Evolutionary conservation across 2,797 vertebrate species (phyloP), one percentile per base, ranked within the genome.

Genomic region (Lacerta viridis): DNA sequence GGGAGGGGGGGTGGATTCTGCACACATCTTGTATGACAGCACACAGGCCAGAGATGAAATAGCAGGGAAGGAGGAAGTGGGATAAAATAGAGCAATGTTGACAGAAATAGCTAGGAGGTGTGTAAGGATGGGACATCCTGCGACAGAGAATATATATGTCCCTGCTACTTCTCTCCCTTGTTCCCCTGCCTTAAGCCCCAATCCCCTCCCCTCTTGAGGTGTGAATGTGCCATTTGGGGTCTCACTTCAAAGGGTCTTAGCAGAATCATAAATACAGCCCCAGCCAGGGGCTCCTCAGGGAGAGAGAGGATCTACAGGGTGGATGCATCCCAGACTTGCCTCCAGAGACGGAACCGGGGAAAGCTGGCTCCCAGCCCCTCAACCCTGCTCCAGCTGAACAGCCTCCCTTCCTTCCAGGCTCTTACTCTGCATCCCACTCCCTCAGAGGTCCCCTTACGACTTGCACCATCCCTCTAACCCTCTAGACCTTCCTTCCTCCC

Each of bases 191-290:
- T 72, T 69, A 80, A 59, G 77, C 74, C 86, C 74, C 72, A 85
- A 75, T 71, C 89, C 92, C 92, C 80, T 78, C 79, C 83, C 76
- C 82, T 84, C 59, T 4, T 33, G 82, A 82, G 79, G 74, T 85
- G 83, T 80, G 87, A 82, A 88, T 66, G 84, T 85, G 86, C 90
- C 90, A 88, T 88, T 88, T 91, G 86, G 86, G 86, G 86, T 85
- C 84, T 91, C 83, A 85, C 87, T 88, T 83, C 91, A 74, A 20
- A 78, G 83, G 81, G 87, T 76, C 75, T 61, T 68, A 27, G 78
- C 71, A 61, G 88, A 89, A 89, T 89, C 88, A 89, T 89, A 89
- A 89, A 89, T 85, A 59, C 88, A 86, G 79, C 71, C 84, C 71
- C 78, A 86, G 61, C 79, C 88, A 86, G 88, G 84, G 84, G 88